Conservation (phyloP, 2,888 invertebrate species). For the Leptinotarsa haldemani region DNA sequence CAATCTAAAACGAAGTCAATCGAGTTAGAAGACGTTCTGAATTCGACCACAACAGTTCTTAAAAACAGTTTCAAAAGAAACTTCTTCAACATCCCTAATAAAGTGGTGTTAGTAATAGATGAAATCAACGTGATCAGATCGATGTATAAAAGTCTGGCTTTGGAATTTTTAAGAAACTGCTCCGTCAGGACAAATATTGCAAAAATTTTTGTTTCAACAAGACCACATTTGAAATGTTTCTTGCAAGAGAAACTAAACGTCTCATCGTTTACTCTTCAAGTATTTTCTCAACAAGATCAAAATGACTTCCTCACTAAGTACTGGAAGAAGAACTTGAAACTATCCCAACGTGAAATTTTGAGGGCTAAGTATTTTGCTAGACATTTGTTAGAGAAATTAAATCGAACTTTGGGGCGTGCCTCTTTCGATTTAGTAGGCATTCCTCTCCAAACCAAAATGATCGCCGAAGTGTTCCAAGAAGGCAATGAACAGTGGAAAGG, state of each 20-base stretch:
- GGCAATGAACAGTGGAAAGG: slow-evolving; percentile 18
- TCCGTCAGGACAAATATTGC: slow-evolving; percentile 1
- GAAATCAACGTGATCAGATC: slow-evolving; percentile 26
- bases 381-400: slow-evolving; percentile 17
- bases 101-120: slow-evolving; percentile 26
- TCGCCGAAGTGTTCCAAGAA: slow-evolving; percentile 32
- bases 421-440: slow-evolving; percentile 8
- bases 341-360: not conserved
- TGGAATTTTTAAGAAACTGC: slow-evolving; percentile 2
- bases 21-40: not conserved
- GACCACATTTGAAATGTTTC: slow-evolving; percentile 23
- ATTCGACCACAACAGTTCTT: not conserved
- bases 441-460: slow-evolving; percentile 28
- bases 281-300: slow-evolving; percentile 20
- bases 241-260: slow-evolving; percentile 16
- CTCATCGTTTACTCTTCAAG: slow-evolving; percentile 5
- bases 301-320: slow-evolving; percentile 27
- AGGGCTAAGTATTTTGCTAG: slow-evolving; percentile 9
- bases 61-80: slow-evolving; percentile 13
- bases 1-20: slow-evolving; percentile 1
- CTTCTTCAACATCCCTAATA: slow-evolving; percentile 1
- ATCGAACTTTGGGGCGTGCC: not conserved
- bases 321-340: slow-evolving; percentile 24
- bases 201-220: slow-evolving; percentile 29
- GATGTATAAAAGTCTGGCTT: slow-evolving; percentile 5